Evolutionary conservation across 2,797 vertebrate genomes (phyloP), one percentile per base, ranked within the genome.

Genomic region (Aldrovandia affinis): DNA sequence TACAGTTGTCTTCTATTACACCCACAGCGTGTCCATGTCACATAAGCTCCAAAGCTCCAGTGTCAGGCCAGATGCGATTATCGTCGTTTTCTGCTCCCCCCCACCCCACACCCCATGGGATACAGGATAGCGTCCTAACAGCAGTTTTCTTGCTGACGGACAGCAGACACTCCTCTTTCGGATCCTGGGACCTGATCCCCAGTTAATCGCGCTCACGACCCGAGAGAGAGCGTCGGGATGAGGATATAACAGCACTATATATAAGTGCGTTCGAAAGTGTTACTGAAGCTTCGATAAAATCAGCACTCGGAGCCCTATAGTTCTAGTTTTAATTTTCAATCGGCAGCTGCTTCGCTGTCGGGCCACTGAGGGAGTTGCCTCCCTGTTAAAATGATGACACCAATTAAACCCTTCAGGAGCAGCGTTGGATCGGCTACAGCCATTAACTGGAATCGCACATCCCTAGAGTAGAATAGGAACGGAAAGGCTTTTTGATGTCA

Each of bases 1-100:
- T 86, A 50, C 85, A 12, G 78, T 88, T 89, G 86, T 83, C 80
- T 63, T 84, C 63, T 78, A 57, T 84, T 91, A 91, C 90, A 91
- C 91, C 91, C 90, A 88, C 87, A 91, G 87, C 87, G 88, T 90
- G 91, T 91, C 92, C 91, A 87, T 86, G 61, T 91, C 86, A 88
- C 91, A 90, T 92, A 88, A 89, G 47, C 22, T 22, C 84, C 87
- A 93, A 88, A 89, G 47, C 22, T 22, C 84, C 87, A 93, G 88
- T 44, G 15, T 12, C 86, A 30, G 85, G 87, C 86, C 88, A 90
- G 87, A 83, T 88, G 83, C 88, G 86, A 87, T 92, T 89, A 84
- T 90, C 83, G 68, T 57, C 39, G 59, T 54, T 61, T 86, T 89
- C 90, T 85, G 89, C 88, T 90, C 87, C 89, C 85, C 86, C 88